phyloP scores from a whole-genome alignment of 2,888 invertebrate species.

The Diogma glabrata region DNA sequence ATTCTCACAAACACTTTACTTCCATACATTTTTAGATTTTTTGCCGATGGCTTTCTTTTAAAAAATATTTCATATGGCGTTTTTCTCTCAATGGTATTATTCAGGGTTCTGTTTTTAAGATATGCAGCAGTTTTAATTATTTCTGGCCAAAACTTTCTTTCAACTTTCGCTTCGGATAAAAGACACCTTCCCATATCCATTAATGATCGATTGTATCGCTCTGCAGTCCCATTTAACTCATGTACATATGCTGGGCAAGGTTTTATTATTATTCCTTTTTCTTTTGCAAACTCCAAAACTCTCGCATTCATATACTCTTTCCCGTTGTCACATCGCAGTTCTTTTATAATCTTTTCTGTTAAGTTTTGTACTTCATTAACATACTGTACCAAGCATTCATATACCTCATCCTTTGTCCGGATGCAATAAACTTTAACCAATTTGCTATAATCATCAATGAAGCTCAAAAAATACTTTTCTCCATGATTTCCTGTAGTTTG shows the following conservation, averaged over 20 bases:
- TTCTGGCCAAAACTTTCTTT: constrained; percentile 15
- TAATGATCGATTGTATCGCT: constrained; percentile 19
- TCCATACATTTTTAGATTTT: not conserved
- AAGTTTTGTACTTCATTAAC: constrained; percentile 19
- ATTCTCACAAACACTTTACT: too few species aligned
- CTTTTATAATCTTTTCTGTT: constrained; percentile 16
- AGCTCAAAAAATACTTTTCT: constrained; percentile 20
- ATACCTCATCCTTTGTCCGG: constrained; percentile 17
- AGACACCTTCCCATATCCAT: constrained; percentile 20
- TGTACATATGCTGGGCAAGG: constrained; percentile 21
- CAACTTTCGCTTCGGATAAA: constrained; percentile 20
- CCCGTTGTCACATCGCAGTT: constrained; percentile 19
- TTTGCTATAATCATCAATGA: constrained; percentile 20
- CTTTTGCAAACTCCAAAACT: constrained; percentile 17
- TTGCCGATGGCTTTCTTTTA: not conserved
- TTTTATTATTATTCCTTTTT: constrained; percentile 19
- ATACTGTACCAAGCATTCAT: constrained; percentile 18
- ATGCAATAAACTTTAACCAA: constrained; percentile 17
- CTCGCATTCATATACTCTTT: constrained; percentile 7
- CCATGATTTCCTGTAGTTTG: constrained; percentile 13
- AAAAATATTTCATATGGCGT: not conserved
- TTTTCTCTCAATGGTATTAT: not conserved
- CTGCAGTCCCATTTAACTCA: constrained; percentile 21
- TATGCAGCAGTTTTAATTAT: not conserved
- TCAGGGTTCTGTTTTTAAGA: not conserved